These are phyloP conservation scores for Morphnarchus princeps DNA, from an alignment of 2,113 vertebrate species.

Conservation along the genomic window DNA sequence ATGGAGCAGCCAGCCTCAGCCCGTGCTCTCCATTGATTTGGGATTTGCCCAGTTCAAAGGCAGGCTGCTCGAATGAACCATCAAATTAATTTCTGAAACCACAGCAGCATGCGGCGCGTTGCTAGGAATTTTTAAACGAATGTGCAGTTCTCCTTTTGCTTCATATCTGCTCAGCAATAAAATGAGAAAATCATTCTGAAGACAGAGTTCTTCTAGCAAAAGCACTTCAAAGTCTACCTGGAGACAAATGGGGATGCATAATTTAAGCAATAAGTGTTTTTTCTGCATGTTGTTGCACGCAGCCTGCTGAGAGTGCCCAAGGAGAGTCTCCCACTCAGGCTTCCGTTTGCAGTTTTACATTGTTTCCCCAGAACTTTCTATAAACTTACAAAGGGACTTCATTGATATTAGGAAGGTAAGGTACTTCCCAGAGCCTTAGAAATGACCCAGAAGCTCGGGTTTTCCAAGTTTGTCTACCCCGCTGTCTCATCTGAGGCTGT, in stretches of 20 bases:
- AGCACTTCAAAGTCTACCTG: not conserved
- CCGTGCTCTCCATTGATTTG: accelerated
- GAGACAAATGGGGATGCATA: not conserved
- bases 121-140: not conserved
- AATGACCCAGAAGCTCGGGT: not conserved
- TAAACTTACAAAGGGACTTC: not conserved
- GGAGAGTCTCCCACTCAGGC: not conserved
- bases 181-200: not conserved
- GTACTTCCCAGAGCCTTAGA: not conserved
- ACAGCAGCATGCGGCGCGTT: accelerated
- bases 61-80: not conserved
- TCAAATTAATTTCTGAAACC: not conserved
- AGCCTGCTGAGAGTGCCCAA: not conserved
- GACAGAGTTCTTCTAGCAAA: not conserved
- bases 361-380: not conserved
- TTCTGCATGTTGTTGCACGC: accelerated
- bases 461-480: accelerated
- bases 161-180: not conserved
- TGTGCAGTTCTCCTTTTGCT: not conserved
- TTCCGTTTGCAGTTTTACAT: not conserved
- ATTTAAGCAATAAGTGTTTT: not conserved
- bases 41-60: not conserved
- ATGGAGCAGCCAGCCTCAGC: not conserved
- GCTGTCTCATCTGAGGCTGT: not conserved
- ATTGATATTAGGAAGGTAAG: too few relatives aligned